Percentiles rank a stretch among this genome's conserved stretches.
Evolutionary conservation across 2,888 invertebrate species (phyloP).

Genomic region (Athripsodes cinereus): DNA sequence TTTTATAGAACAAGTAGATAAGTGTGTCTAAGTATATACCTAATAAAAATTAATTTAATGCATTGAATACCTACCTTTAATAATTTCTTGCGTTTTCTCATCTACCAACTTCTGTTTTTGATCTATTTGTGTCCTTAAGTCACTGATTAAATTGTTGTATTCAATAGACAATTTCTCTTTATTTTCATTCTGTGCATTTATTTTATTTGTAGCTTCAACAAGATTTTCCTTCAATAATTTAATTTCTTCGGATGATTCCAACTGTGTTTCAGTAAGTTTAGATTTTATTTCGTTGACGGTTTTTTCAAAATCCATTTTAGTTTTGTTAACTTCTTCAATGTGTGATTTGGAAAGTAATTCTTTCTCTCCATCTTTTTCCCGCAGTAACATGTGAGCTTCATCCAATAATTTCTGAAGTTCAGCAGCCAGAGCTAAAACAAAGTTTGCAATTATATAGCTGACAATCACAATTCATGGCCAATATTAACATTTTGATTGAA

Average conservation of each 20-base stretch:
- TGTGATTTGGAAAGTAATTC: constrained; percentile 47
- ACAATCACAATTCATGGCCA: not conserved
- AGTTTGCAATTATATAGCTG: no score
- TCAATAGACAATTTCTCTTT: constrained; percentile 45
- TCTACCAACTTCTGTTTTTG: constrained; percentile 48
- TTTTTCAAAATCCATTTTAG: constrained; percentile 49
- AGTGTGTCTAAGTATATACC: no score
- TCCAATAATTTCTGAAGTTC: constrained; percentile 48
- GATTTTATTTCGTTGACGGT: constrained; percentile 49
- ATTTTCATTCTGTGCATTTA: constrained; percentile 45
- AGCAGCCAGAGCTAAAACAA: constrained; percentile 46
- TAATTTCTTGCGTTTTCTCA: constrained; percentile 47
- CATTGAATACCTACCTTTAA: constrained; percentile 38
- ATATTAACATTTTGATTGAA: constrained; percentile 5
- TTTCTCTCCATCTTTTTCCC: constrained; percentile 49
- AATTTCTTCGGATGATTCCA: constrained; percentile 55
- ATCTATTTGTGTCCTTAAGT: constrained; percentile 43
- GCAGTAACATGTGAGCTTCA: constrained; percentile 47
- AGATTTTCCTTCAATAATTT: constrained; percentile 49
- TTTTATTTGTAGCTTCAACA: constrained; percentile 48
- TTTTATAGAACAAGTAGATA: no score
- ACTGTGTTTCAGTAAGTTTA: constrained; percentile 61
- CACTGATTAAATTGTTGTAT: constrained; percentile 44
- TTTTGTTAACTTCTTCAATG: constrained; percentile 43
- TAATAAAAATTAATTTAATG: no score